A percentile compares a stretch with the other conserved stretches of the same genome.
These are phyloP conservation scores for Sebastes flavidus DNA, from an alignment of 2,797 vertebrate genomes.

Conservation along the genomic window DNA sequence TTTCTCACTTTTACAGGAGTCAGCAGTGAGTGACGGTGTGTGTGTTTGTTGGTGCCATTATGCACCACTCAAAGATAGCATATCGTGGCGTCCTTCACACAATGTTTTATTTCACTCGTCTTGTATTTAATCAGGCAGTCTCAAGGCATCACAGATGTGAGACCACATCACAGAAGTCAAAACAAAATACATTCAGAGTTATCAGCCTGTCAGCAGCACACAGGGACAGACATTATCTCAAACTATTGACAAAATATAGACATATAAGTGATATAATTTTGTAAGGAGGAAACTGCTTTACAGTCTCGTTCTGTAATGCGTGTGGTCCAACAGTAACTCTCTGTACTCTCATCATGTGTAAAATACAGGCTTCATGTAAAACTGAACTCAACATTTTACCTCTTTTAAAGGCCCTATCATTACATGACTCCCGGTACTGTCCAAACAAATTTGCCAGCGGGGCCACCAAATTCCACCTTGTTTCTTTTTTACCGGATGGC, in stretches of 20 bases:
- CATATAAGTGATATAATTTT: background rate
- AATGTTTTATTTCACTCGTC: background rate
- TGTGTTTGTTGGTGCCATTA: background rate
- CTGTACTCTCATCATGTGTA: background rate
- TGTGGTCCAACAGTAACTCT: background rate
- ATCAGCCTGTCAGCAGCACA: background rate
- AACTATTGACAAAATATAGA: background rate
- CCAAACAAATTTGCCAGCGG: fast-evolving
- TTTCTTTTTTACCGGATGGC: background rate
- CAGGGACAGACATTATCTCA: background rate
- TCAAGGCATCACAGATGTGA: background rate
- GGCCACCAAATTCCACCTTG: too few relatives aligned
- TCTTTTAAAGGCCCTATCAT: background rate
- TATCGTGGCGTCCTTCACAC: background rate
- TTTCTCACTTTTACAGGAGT: background rate
- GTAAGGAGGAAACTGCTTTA: background rate
- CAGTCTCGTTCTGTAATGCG: background rate
- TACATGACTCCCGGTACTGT: background rate
- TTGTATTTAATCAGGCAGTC: background rate
- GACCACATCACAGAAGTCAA: background rate
- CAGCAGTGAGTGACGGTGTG: background rate
- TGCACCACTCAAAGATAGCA: background rate
- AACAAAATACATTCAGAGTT: background rate
- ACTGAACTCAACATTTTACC: background rate
- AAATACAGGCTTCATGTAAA: background rate